A percentile compares a stretch with the other conserved stretches of the same genome.
Evolutionary conservation across 2,888 invertebrate genomes (phyloP).

Genomic region (Coronaproctus castanopsis): DNA sequence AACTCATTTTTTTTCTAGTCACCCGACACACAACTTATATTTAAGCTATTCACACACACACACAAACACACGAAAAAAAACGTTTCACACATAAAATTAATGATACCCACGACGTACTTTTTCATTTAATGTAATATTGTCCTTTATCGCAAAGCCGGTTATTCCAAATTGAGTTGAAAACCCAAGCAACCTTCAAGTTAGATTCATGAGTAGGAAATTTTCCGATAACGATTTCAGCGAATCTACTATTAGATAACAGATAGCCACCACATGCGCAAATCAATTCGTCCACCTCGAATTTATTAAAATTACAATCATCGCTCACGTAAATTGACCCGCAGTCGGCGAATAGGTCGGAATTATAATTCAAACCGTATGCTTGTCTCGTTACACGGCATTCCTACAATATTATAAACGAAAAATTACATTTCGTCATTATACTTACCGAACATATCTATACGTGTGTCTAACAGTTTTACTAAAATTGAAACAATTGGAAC

Average conservation of each 20-base stretch:
- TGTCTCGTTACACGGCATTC: slow-evolving; percentile 39
- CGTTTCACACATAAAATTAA: too few relatives aligned
- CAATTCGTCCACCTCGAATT: neutral
- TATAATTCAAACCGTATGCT: slow-evolving; percentile 35
- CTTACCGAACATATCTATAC: too few relatives aligned
- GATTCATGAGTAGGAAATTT: neutral
- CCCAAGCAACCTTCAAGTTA: neutral
- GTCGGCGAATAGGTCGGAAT: slow-evolving; percentile 37
- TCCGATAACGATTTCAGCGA: neutral
- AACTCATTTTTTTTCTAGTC: too few relatives aligned
- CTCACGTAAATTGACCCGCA: slow-evolving; percentile 38
- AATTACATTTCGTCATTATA: neutral
- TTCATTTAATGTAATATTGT: too few relatives aligned
- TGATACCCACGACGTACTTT: too few relatives aligned
- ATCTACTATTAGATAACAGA: neutral
- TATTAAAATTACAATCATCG: slow-evolving; percentile 23
- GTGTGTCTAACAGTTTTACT: too few relatives aligned
- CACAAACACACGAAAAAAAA: too few relatives aligned
- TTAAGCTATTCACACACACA: too few relatives aligned
- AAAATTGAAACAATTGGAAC: too few relatives aligned
- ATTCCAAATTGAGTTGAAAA: neutral
- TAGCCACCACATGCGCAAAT: neutral
- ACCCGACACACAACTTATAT: too few relatives aligned
- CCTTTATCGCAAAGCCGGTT: neutral
- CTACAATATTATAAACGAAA: slow-evolving; percentile 26